phyloP scores from a whole-genome alignment of 2,888 invertebrate species.

The Drosophila nigritarsus region DNA sequence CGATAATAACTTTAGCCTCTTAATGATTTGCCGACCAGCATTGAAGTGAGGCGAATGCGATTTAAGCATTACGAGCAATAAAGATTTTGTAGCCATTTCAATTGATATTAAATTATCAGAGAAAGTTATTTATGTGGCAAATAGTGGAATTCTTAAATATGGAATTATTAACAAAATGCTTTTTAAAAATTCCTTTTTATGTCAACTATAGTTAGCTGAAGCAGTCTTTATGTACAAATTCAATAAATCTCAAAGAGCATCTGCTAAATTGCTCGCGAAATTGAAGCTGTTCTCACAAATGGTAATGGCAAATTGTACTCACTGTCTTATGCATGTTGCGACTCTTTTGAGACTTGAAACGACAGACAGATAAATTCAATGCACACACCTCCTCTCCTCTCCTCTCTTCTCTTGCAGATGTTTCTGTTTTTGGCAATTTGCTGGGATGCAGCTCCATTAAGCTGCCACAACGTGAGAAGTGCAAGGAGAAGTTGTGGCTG shows the following conservation, averaged over 20 bases:
- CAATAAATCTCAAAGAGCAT: background rate
- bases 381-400: background rate
- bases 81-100: background rate
- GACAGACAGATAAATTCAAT: conserved; percentile 13
- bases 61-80: background rate
- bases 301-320: conserved; percentile 16
- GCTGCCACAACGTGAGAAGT: conserved; percentile 43
- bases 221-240: background rate
- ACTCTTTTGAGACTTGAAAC: conserved; percentile 10
- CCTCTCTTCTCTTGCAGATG: conserved; percentile 10
- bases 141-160: background rate
- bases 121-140: background rate
- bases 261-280: conserved; percentile 43
- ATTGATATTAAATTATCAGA: conserved; percentile 1
- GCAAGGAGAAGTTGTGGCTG: conserved; percentile 15
- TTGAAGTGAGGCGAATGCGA: conserved; percentile 21
- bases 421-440: conserved; percentile 42
- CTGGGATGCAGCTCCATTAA: conserved; percentile 60
- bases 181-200: background rate
- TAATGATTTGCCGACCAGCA: conserved; percentile 12
- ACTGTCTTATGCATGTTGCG: conserved; percentile 31
- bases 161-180: background rate
- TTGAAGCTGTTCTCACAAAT: conserved; percentile 2
- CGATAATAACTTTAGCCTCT: background rate
- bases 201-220: background rate